Base-by-base conservation (phyloP, 2,113 vertebrate species). In the Oryctolagus cuniculus region DNA sequence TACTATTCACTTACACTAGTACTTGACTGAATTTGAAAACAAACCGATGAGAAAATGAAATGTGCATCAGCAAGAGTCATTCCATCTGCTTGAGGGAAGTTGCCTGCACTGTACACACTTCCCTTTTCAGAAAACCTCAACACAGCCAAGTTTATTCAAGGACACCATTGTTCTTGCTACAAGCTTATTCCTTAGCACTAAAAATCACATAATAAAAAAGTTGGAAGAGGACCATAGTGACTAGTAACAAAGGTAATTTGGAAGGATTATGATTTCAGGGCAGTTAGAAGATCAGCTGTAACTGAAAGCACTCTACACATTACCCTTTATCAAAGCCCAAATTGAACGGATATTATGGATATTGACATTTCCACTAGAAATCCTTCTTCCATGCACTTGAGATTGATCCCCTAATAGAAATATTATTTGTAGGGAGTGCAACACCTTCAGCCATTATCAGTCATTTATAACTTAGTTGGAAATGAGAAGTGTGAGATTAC, bases 91-190 rank as follows among this genome's bases (percentile, higher is more conserved):
- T 74, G 49, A 90, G 66, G 53, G 89, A 94, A 85, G 86, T 15
- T 89, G 58, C 82, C 74, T 89, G 51, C 22, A 61, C 51, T 82
- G 51, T 21, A 69, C 22, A 78, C 53, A 90, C 69, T 83, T 97
- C 51, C 89, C 38, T 79, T 95, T 90, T 85, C 77, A 92, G 91
- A 96, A 96, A 92, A 93, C 51, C 64, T n/a, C 78, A 82, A 8
- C 67, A 89, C 55, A 58, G 31, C 83, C 12, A 7, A 93, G 25
- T 79, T 53, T 85, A 29, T 91, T 64, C 74, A 93, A 13, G n/a
- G 79, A 86, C 36, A 66, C 70, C 77, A n/a, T 61, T 86, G 17
- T 91, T 70, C 58, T 81, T 34, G 10, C 29, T 85, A 27, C 53
- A 87, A 92, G 61, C n/a, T 87, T 77, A 38, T 49, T 90, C 53